phyloP scores from a whole-genome alignment of 2,888 invertebrate genomes.

The Ecliptopera silaceata region DNA sequence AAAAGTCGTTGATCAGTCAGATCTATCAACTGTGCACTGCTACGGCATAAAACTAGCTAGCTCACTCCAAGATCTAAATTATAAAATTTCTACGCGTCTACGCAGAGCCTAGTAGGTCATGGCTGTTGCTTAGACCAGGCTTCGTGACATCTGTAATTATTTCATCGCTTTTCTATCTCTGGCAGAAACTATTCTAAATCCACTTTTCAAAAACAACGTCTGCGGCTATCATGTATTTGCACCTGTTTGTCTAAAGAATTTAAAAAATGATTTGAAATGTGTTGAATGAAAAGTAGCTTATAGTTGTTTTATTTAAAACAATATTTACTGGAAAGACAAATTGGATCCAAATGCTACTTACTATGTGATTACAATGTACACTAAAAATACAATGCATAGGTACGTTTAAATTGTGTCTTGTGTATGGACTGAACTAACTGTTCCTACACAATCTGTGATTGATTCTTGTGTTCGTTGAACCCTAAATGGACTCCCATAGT shows the following conservation, averaged over 20 bases:
- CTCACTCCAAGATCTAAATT: conserved; percentile 1
- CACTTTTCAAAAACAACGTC: not conserved
- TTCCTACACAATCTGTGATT: conserved; percentile 34
- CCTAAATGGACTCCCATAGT: conserved; percentile 52
- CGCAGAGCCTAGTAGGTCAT: not conserved
- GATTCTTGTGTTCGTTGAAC: conserved; percentile 64
- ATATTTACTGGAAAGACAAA: too few species aligned
- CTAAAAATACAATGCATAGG: not conserved
- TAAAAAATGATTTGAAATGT: too few species aligned
- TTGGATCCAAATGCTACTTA: too few species aligned
- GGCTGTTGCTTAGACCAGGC: not conserved
- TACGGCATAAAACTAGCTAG: conserved; percentile 10
- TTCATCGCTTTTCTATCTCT: not conserved
- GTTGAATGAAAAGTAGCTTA: too few species aligned
- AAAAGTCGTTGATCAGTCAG: conserved; percentile 56
- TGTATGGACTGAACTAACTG: conserved; percentile 20
- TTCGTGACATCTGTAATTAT: not conserved
- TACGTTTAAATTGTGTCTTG: conserved; percentile 1
- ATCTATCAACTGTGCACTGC: conserved; percentile 12
- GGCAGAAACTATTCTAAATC: not conserved
- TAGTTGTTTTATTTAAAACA: too few species aligned
- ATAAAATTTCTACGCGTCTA: not conserved
- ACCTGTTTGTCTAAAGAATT: too few species aligned
- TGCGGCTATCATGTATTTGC: not conserved
- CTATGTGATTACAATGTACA: too few species aligned